phyloP scores from a whole-genome alignment of 2,797 vertebrate species.

The Phoxinus dragarum region DNA sequence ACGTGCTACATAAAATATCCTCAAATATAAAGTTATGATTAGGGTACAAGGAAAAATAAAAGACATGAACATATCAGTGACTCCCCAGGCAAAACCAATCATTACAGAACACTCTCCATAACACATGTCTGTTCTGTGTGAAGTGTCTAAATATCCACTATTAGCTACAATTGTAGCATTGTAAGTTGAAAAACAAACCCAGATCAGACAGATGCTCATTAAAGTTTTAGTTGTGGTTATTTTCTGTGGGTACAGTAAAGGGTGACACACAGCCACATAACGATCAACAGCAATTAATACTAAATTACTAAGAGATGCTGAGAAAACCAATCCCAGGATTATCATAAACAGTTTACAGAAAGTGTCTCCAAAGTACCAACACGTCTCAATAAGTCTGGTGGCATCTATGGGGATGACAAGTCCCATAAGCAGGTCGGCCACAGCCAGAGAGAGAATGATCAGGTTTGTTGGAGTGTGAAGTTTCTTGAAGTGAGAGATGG shows the following conservation, averaged over 20 bases:
- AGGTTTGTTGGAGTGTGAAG: too few species aligned
- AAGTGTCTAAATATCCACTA: background rate
- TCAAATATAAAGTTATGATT: slow-evolving; percentile 31
- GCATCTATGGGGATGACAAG: background rate
- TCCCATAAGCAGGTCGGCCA: background rate
- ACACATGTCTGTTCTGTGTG: too few species aligned
- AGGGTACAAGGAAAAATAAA: background rate
- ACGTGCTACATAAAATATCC: background rate
- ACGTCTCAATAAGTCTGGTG: background rate
- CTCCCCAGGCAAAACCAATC: background rate
- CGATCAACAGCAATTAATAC: background rate
- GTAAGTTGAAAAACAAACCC: background rate
- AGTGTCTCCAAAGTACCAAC: too few species aligned
- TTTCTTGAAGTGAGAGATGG: slow-evolving; percentile 28
- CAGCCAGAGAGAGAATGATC: too few species aligned
- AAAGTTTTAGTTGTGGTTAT: too few species aligned
- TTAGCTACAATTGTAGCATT: background rate
- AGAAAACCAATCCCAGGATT: background rate
- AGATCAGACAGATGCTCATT: too few species aligned
- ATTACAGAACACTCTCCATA: background rate
- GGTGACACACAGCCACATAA: too few species aligned
- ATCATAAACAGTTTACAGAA: background rate
- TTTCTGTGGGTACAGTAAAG: too few species aligned
- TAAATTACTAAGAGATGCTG: too few species aligned
- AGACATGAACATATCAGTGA: background rate